Percentiles rank a stretch among this genome's conserved stretches.
These are phyloP conservation scores for Menidia menidia DNA, from an alignment of 2,797 vertebrate species.

Conservation along the genomic window DNA sequence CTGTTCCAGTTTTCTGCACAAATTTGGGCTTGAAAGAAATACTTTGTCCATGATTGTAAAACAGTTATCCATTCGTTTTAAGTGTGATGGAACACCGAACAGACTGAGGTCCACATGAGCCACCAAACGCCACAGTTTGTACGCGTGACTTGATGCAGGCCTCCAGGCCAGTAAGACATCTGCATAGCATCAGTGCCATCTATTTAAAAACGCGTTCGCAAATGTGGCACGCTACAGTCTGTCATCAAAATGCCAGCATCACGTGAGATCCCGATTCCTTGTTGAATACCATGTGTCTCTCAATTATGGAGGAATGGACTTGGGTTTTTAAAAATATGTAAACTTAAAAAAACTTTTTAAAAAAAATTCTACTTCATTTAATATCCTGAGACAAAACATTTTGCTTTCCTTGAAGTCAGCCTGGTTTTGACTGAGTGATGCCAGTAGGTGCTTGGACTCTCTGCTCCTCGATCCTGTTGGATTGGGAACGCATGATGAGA, in stretches of 20 bases:
- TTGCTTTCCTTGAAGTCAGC: constrained; percentile 61
- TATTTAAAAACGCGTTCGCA: constrained; percentile 22
- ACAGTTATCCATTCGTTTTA: constrained; percentile 23
- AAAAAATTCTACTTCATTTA: constrained; percentile 37
- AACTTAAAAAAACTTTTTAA: neutral
- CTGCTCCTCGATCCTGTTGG: constrained; percentile 96
- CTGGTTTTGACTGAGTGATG: constrained; percentile 71
- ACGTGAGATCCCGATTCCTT: constrained; percentile 6
- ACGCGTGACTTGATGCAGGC: constrained; percentile 35
- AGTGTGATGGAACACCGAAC: neutral
- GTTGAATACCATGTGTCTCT: neutral
- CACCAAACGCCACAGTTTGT: neutral
- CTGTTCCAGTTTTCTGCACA: constrained; percentile 19
- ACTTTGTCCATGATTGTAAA: constrained; percentile 10
- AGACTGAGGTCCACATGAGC: neutral
- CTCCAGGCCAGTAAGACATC: constrained; percentile 23
- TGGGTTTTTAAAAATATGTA: constrained; percentile 6
- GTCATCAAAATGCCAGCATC: neutral
- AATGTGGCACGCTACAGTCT: neutral
- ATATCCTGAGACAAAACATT: constrained; percentile 11
- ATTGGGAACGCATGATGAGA: constrained; percentile 93
- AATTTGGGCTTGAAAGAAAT: neutral
- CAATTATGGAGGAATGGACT: constrained; percentile 2
- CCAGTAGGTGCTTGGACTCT: constrained; percentile 86
- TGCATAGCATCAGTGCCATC: neutral